Conservation (phyloP, 2,113 vertebrate genomes). For the Larimichthys crocea region DNA sequence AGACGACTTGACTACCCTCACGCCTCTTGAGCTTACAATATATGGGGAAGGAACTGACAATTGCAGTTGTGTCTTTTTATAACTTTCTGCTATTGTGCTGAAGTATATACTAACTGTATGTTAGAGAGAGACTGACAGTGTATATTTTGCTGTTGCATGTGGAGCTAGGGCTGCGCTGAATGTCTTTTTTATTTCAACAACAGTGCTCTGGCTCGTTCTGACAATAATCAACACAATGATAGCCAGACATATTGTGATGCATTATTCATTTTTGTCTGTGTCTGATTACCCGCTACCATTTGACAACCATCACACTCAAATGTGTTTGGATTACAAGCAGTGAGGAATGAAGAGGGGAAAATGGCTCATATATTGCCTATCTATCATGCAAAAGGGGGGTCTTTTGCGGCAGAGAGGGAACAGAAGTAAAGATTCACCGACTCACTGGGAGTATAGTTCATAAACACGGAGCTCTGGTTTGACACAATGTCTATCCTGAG, state of each 20-base stretch:
- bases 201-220: conserved; percentile 52
- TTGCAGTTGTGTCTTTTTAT: conserved; percentile 35
- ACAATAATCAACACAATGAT: conserved; percentile 77
- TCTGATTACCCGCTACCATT: conserved; percentile 75
- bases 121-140: not conserved
- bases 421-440: conserved; percentile 50
- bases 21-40: conserved; percentile 44
- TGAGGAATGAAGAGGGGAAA: conserved; percentile 59
- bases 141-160: conserved; percentile 14
- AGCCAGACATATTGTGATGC: conserved; percentile 74
- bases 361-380: conserved; percentile 59
- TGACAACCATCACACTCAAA: conserved; percentile 79
- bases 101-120: not conserved
- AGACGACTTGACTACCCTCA: conserved; percentile 42
- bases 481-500: conserved; percentile 59
- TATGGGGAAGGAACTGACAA: conserved; percentile 43
- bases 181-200: conserved; percentile 57
- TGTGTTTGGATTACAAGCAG: conserved; percentile 78
- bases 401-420: conserved; percentile 41
- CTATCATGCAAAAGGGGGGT: conserved; percentile 67
- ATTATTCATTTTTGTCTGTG: conserved; percentile 78
- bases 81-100: conserved; percentile 30
- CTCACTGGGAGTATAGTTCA: conserved; percentile 57
- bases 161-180: conserved; percentile 17
- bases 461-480: conserved; percentile 58